Percentiles rank a stretch among this genome's conserved stretches.
Conservation (phyloP, 2,797 vertebrate genomes). For the Cyclopterus lumpus region DNA sequence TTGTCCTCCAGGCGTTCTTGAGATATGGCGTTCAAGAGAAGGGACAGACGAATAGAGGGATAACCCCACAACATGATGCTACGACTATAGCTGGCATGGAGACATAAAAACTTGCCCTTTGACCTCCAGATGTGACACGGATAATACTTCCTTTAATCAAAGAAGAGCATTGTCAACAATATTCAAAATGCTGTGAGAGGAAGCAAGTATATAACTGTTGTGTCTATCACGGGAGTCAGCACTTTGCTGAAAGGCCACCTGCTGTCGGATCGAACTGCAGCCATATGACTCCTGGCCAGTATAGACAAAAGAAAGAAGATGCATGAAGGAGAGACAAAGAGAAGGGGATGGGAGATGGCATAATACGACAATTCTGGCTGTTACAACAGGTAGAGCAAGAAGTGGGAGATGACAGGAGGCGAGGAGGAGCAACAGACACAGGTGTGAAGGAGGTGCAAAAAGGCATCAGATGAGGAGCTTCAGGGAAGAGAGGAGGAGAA, state of each 20-base stretch:
- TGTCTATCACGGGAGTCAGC: conserved; percentile 57
- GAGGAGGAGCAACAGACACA: background rate
- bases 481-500: conserved; percentile 13
- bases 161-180: conserved; percentile 12
- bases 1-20: no score
- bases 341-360: background rate
- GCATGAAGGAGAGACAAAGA: background rate
- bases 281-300: conserved; percentile 35
- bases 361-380: background rate
- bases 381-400: background rate
- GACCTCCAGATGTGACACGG: conserved; percentile 11
- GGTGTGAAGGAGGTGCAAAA: background rate
- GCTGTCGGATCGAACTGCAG: conserved; percentile 38
- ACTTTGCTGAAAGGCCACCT: conserved; percentile 51
- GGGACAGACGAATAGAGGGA: background rate
- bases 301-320: background rate
- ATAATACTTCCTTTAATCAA: conserved; percentile 21
- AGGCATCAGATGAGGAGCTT: background rate
- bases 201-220: conserved; percentile 24
- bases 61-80: background rate
- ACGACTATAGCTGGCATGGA: background rate
- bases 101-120: background rate
- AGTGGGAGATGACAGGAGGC: background rate
- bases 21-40: no score
- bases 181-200: conserved; percentile 43